Evolutionary conservation across 2,113 vertebrate species (phyloP), one percentile per base, ranked within the genome.

Genomic region (Acrocephalus arundinaceus): DNA sequence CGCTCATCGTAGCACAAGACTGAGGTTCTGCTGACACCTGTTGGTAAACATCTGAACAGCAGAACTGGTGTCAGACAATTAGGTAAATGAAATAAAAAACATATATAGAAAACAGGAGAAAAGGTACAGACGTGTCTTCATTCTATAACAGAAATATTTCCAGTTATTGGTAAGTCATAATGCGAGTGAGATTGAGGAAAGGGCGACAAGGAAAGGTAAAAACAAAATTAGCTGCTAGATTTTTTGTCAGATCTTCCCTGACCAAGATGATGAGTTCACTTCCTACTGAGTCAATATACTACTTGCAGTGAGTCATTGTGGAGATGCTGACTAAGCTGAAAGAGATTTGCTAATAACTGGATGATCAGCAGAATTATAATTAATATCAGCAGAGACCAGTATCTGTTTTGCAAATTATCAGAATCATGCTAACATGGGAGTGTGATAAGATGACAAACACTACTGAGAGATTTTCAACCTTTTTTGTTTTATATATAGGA

Each of bases 1-100:
- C 0, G 4, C 17, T 46, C 61, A 9, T 7, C 1, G 4, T 2
- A 67, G 45, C 46, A 54, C 68, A 71, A 96, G 92, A 51, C 43
- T 97, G 84, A 94, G 78, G 57, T 82, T 97, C 96, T 98, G 94
- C 97, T 98, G 98, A 97, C 98, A 97, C 82, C 98, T 98, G 79
- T 96, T 95, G 98, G 94, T 93, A 94, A 43, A 67, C 23, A 6
- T 58, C 70, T 88, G 85, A 94, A 97, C 43, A 94, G 91, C 93
- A 93, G 55, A 81, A 80, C 39, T 24, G 58, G 22, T 74, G 27
- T 23, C 70, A 81, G 43, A 13, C 21, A 37, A 59, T 11, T 12
- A 45, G 19, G 15, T 52, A 79, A 49, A 77, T 17, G 1, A 54
- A 63, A 68, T 59, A 5, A 22, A 76, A 43, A 87, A 20, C 11